These are phyloP conservation scores for Drosophila mimica DNA, from an alignment of 2,888 invertebrate species.

Conservation along the genomic window DNA sequence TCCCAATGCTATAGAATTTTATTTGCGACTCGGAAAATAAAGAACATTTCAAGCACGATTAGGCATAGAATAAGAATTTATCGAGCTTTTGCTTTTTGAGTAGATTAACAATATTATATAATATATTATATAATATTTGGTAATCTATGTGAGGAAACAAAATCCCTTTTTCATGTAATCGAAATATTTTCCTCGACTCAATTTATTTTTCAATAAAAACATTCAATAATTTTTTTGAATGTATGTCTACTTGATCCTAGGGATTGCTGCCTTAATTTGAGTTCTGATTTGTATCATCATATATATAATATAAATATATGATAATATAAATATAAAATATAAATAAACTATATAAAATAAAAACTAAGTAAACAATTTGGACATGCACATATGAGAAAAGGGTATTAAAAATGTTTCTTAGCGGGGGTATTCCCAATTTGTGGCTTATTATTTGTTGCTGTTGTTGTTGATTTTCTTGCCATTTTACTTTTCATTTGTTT, in stretches of 20 bases:
- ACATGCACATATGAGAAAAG: constrained; percentile 27
- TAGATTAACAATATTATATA: not conserved
- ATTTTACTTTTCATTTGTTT: constrained; percentile 69
- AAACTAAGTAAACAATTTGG: not conserved
- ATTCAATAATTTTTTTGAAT: not conserved
- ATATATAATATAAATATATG: not conserved
- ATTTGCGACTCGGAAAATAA: not conserved
- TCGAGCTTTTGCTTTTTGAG: not conserved
- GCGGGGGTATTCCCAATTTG: constrained; percentile 22
- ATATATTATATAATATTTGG: not conserved
- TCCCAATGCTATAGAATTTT: not conserved
- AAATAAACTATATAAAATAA: not conserved
- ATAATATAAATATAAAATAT: not conserved
- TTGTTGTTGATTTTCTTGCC: constrained; percentile 40
- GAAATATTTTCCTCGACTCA: not conserved
- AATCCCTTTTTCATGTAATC: not conserved
- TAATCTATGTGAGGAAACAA: not conserved
- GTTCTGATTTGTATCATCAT: not conserved
- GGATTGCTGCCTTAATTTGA: not conserved
- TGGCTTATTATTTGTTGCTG: constrained; percentile 56
- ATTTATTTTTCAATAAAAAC: not conserved
- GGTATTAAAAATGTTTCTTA: constrained; percentile 33
- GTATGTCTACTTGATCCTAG: not conserved
- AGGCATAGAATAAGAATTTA: not conserved
- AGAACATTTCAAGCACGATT: not conserved